Evolutionary conservation across 1,140 invertebrate genomes (phyloP), one percentile per base, ranked within the genome.

Genomic region (Drosophila triauraria): DNA sequence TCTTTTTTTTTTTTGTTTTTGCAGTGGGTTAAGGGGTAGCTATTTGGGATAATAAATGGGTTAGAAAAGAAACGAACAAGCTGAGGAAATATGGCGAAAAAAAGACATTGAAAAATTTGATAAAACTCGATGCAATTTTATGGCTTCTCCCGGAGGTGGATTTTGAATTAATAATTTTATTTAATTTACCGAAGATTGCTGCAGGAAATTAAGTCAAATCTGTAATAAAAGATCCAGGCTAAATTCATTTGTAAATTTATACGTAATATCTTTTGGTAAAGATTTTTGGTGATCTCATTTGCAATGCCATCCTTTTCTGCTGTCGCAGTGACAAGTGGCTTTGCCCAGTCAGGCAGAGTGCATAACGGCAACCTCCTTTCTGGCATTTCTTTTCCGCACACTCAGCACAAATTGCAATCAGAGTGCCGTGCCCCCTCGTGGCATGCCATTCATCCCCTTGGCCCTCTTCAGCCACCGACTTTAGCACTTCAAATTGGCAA

Each of bases 401-500:
- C 77, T 75, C 84, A 78, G 84, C 84, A 87, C 50, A 90, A 88
- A 88, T 61, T 88, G 85, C 84, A 88, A 90, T 88, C 78, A 88
- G 80, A 90, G 59, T 46, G 32, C 13, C 46, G 46, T 68, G 44
- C 48, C 62, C 74, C 50, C 57, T 44, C 20, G 9, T 47, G 20
- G 43, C 35, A 2, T 9, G 50, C 42, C 35, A 42, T 61, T 38
- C 43, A 38, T 32, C 48, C 59, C 47, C 23, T 30, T 38, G 10
- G 53, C 40, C 47, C 63, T 61, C 62, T 65, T 65, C 57, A 62
- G 38, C 58, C 53, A 72, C 57, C 43, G 50, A 59, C 82, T 70
- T 77, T 77, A 72, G 71, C 83, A 87, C 83, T 83, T 77, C 78
- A 88, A 88, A 90, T 88, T 88, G 84, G 85, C 78, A 84, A 88